phyloP scores from a whole-genome alignment of 2,888 invertebrate species.

The Drosophila atripex region DNA sequence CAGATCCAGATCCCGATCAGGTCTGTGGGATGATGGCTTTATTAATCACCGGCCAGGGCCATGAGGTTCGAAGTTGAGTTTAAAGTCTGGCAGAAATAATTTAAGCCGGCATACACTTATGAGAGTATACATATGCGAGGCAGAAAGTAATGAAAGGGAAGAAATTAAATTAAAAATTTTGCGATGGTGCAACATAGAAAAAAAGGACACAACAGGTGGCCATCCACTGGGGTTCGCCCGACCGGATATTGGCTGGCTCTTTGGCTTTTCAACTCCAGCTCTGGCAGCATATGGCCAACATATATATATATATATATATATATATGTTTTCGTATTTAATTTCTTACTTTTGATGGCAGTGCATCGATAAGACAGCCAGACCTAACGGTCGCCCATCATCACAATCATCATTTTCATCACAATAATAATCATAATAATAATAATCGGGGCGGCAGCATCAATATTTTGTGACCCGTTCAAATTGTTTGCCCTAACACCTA shows the following conservation, averaged over 20 bases:
- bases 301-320: background rate
- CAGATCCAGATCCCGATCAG: background rate
- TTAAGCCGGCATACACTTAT: conserved; percentile 29
- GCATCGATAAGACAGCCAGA: conserved; percentile 50
- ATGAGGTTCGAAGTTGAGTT: conserved; percentile 52
- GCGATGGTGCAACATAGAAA: conserved; percentile 66
- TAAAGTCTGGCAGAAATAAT: conserved; percentile 43
- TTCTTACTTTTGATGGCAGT: conserved; percentile 48
- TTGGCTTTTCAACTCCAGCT: conserved; percentile 4
- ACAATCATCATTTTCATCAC: conserved; percentile 8
- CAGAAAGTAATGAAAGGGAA: conserved; percentile 10
- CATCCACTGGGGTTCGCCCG: conserved; percentile 22
- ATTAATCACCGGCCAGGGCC: conserved; percentile 57
- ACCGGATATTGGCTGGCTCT: conserved; percentile 61
- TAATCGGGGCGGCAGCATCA: conserved; percentile 20
- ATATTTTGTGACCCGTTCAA: conserved; percentile 37
- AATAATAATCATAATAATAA: conserved; percentile 7
- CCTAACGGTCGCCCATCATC: conserved; percentile 38
- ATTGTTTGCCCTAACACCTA: conserved; percentile 70
- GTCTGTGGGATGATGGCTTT: conserved; percentile 40
- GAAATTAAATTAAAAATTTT: conserved; percentile 51
- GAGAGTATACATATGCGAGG: conserved; percentile 7
- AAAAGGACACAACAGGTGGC: conserved; percentile 67
- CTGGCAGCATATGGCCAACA: conserved; percentile 45
- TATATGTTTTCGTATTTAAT: conserved; percentile 10